Evolutionary conservation across 1,140 invertebrate genomes (phyloP).

Genomic region (Helicoverpa zea): DNA sequence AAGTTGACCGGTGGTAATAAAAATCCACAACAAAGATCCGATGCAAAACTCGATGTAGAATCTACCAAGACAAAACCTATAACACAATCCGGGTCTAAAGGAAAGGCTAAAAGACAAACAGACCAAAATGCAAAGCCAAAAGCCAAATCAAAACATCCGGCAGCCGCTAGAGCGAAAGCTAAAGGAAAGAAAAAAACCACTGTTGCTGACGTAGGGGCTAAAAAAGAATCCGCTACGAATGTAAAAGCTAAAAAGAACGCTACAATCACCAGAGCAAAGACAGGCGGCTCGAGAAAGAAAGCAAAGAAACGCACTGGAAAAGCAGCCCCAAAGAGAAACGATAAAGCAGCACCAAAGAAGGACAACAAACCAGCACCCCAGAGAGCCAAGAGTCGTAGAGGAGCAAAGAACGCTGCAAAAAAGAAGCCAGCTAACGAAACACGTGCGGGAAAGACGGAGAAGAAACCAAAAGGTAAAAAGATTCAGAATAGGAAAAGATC

Average conservation of each 20-base stretch:
- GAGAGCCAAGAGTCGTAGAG: too few species aligned
- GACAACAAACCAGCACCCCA: too few species aligned
- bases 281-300: background rate
- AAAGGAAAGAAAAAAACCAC: background rate
- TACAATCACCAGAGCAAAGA: background rate
- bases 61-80: too few species aligned
- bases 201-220: background rate
- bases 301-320: background rate
- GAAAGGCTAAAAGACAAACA: background rate
- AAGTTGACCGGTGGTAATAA: background rate
- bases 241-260: background rate
- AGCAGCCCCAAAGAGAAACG: too few species aligned
- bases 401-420: background rate
- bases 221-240: background rate
- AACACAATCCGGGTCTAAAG: too few species aligned
- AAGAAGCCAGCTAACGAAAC: background rate
- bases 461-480: slow-evolving; percentile 24
- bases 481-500: slow-evolving; percentile 5
- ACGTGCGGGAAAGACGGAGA: slow-evolving; percentile 2
- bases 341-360: too few species aligned
- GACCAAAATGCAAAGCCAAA: background rate
- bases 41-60: too few species aligned
- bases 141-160: background rate
- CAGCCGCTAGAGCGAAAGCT: background rate
- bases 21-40: background rate